Evolutionary conservation across 2,888 invertebrate genomes (phyloP).

Genomic region (Tetrapedia diversipes): DNA sequence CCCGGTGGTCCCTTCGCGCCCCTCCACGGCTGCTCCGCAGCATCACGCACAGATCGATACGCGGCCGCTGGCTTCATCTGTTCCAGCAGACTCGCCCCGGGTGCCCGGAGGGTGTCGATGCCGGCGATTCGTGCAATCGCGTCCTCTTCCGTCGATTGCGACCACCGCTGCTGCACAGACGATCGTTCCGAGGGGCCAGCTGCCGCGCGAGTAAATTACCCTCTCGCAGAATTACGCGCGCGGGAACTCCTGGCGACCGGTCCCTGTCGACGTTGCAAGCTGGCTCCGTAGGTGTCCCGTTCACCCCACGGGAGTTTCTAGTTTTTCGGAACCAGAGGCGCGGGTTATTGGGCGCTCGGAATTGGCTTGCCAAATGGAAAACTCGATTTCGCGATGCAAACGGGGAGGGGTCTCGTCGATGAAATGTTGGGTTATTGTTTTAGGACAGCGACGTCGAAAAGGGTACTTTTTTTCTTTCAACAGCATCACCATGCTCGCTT

Average conservation of each 20-base stretch:
- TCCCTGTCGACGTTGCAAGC: neutral
- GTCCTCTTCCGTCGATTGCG: conserved; percentile 41
- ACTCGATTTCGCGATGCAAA: neutral
- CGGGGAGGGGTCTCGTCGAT: too few relatives aligned
- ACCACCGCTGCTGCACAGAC: conserved; percentile 8
- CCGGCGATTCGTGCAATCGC: conserved; percentile 41
- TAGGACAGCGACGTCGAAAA: neutral
- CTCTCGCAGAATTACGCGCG: conserved; percentile 25
- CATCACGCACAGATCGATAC: conserved; percentile 68
- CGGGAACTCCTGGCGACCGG: neutral
- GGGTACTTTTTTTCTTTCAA: too few relatives aligned
- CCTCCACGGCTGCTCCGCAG: conserved; percentile 36
- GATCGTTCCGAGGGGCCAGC: conserved; percentile 38
- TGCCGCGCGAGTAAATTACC: conserved; percentile 47
- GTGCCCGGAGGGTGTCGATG: conserved; percentile 21
- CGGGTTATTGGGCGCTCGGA: neutral
- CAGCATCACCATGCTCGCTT: too few relatives aligned
- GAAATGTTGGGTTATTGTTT: conserved; percentile 1
- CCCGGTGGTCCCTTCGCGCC: conserved; percentile 9
- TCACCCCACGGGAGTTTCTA: conserved; percentile 1
- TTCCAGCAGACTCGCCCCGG: conserved; percentile 31
- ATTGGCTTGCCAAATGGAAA: neutral
- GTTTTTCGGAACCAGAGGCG: neutral
- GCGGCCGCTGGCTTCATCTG: conserved; percentile 48
- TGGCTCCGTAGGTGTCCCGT: neutral